Evolutionary conservation across 2,113 vertebrate species (phyloP).

Genomic region (Oostethus manadensis): DNA sequence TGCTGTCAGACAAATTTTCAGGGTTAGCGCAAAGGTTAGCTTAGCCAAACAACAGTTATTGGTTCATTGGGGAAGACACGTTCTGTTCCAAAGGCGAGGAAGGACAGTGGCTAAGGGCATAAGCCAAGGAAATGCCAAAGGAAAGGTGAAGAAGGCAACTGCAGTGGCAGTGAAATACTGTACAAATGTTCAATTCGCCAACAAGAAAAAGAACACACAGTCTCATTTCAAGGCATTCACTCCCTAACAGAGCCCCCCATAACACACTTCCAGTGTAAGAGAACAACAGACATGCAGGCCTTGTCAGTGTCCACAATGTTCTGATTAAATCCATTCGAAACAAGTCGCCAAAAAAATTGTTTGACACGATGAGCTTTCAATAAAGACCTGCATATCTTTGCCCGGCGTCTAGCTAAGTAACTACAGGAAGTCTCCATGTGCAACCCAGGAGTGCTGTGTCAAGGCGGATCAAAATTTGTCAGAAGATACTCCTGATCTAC

Average conservation of each 20-base stretch:
- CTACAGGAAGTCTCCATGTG: constrained; percentile 48
- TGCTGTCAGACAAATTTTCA: constrained; percentile 12
- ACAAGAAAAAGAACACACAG: constrained; percentile 5
- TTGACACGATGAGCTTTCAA: not conserved
- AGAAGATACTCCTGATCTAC: not conserved
- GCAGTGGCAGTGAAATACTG: no score
- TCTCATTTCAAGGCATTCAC: constrained; percentile 8
- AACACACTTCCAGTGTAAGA: constrained; percentile 7
- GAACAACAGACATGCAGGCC: constrained; percentile 43
- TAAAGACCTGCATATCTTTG: constrained; percentile 51
- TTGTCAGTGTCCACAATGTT: not conserved
- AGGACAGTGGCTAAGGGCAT: constrained; percentile 27
- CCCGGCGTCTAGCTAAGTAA: constrained; percentile 34
- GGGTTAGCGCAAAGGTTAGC: constrained; percentile 33
- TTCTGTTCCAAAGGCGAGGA: constrained; percentile 38
- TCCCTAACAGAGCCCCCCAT: not conserved
- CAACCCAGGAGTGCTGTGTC: constrained; percentile 50
- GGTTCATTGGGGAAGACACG: constrained; percentile 30
- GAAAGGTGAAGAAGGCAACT: constrained; percentile 31
- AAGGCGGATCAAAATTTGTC: constrained; percentile 21
- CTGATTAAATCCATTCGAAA: not conserved
- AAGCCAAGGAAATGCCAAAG: constrained; percentile 44
- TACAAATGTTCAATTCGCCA: not conserved
- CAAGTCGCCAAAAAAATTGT: not conserved
- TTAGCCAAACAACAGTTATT: constrained; percentile 11